Evolutionary conservation across 1,140 invertebrate genomes (phyloP), one percentile per base, ranked within the genome.

Genomic region (Nephila pilipes): DNA sequence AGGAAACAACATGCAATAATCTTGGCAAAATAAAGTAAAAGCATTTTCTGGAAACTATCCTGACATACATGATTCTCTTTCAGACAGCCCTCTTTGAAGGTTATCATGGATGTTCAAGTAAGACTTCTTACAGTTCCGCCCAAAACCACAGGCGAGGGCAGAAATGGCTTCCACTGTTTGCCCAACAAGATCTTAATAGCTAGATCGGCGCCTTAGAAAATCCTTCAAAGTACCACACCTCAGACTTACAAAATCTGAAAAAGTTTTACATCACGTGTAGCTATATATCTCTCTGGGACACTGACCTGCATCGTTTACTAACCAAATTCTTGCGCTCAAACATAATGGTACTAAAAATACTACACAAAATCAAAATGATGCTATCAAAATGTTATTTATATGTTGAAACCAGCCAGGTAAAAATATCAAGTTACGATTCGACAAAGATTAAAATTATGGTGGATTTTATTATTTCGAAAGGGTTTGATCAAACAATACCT

Each of bases 171-270:
- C 12, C 57, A 46, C 55, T 83, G 89, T 91, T 91, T 91, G 89
- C 79, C n/a, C 89, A 91, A 91, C 65, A 5, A 75, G 58, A 83
- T 46, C 89, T 83, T 75, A 91, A 80, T 83, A 65, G 54, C 36
- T 60, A 2, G 29, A 83, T 29, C 89, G 89, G 89, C 89, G 75
- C 89, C 89, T 91, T 91, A 83, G 89, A 91, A 38, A 65, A 65
- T n/a, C 55, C 58, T 81, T 83, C 55, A 6, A 46, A 80, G 22
- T 18, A 46, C 75, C 89, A 91, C 89, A 79, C 89, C 89, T 91
- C 54, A 36, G 29, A 75, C 80, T 54, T 81, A n/a, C 18, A 54
- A 81, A 54, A 29, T 81, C 80, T 81, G 38, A 54, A 55, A 81
- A 6, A 54, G 38, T 55, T 81, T 46, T 81, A 46, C 6, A 54